A percentile compares a stretch with the other conserved stretches of the same genome.
Conservation (phyloP, 2,113 vertebrate genomes). For the Recurvirostra avosetta region DNA sequence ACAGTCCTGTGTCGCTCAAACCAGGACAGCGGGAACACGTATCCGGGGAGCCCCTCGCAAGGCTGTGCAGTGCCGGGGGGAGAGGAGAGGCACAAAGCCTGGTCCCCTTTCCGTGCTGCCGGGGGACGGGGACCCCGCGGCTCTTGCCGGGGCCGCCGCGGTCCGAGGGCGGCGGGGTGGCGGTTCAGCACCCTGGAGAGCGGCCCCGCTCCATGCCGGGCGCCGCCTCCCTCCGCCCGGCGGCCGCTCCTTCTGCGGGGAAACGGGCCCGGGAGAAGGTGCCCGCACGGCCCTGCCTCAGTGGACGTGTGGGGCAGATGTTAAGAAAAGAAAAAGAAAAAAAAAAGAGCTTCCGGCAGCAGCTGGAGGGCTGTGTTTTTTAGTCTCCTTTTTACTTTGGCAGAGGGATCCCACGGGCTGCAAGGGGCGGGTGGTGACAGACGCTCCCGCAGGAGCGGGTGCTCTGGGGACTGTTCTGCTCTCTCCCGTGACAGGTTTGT, state of each 20-base stretch:
- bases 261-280: rapidly evolving
- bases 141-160: no score
- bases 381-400: background rate
- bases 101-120: no score
- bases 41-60: no score
- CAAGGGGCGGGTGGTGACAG: background rate
- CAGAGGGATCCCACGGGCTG: background rate
- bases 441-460: rapidly evolving
- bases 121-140: no score
- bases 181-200: no score
- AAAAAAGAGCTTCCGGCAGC: background rate
- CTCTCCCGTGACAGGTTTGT: background rate
- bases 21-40: no score
- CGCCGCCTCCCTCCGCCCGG: background rate
- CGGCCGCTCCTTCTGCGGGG: background rate
- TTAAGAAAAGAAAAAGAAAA: no score
- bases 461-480: background rate
- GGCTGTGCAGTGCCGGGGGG: no score
- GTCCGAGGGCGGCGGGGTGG: no score
- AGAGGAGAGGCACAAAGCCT: no score
- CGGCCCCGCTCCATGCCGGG: no score
- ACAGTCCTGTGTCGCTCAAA: no score
- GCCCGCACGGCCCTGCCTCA: rapidly evolving
- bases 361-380: background rate
- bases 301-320: rapidly evolving